Conservation (phyloP, 2,113 vertebrate genomes). For the Mandrillus leucophaeus region DNA sequence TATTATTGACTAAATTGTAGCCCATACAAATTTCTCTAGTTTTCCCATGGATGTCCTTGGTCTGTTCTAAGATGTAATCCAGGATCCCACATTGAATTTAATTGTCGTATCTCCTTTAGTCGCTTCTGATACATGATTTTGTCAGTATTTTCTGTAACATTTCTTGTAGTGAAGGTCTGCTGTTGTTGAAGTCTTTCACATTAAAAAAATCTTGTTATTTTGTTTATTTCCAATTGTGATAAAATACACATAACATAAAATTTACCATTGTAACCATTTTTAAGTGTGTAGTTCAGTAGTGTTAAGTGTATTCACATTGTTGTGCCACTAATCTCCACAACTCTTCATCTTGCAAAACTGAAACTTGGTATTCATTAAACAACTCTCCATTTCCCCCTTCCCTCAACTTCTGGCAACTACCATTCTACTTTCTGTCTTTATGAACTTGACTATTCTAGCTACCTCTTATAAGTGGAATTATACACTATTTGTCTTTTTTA, state of each 20-base stretch:
- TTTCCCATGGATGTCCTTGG: background rate
- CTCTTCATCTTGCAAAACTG: background rate
- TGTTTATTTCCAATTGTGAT: slow-evolving; percentile 26
- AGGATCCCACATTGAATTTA: background rate
- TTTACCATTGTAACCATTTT: background rate
- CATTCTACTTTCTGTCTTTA: background rate
- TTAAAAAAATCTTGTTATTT: slow-evolving; percentile 10
- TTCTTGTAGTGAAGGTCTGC: background rate
- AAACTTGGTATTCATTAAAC: background rate
- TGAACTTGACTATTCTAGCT: background rate
- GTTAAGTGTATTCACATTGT: background rate
- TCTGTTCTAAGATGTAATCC: background rate
- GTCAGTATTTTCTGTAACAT: background rate
- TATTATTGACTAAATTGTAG: background rate
- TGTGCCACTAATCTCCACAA: background rate
- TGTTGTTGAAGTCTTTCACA: slow-evolving; percentile 10
- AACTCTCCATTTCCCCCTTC: background rate
- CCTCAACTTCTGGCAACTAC: background rate
- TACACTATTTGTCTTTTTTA: background rate
- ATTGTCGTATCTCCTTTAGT: background rate
- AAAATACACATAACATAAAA: background rate
- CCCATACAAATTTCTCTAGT: background rate
- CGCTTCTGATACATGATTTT: background rate
- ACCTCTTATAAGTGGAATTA: background rate
- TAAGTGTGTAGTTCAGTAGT: background rate